A percentile compares a stretch with the other conserved stretches of the same genome.
phyloP scores from a whole-genome alignment of 2,888 invertebrate species.

The Agrotis puta region DNA sequence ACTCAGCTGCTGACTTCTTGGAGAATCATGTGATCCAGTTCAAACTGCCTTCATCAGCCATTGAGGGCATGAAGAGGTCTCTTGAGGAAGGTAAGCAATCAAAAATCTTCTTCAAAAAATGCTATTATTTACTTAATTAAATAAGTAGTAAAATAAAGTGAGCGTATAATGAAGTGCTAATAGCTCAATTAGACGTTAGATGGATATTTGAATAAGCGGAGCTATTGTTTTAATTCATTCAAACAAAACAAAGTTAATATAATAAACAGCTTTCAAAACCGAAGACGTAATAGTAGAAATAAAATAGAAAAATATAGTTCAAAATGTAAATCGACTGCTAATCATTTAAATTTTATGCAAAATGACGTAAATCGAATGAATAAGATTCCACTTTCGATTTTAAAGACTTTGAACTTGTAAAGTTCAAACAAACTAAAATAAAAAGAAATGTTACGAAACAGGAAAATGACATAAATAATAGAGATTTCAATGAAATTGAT shows the following conservation, averaged over 20 bases:
- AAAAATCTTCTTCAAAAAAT: background rate
- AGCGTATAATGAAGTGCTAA: conserved; percentile 31
- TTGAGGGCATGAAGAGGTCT: conserved; percentile 94
- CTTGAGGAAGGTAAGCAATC: conserved; percentile 94
- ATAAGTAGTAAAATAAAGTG: conserved; percentile 25
- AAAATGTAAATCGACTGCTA: conserved; percentile 26
- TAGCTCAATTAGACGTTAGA: conserved; percentile 39
- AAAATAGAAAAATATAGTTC: background rate
- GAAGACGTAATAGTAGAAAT: background rate
- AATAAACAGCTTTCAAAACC: conserved; percentile 13
- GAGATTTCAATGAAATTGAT: conserved; percentile 26
- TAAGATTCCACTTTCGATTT: conserved; percentile 30
- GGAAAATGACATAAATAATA: conserved; percentile 18
- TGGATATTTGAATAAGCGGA: conserved; percentile 21
- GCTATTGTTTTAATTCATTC: conserved; percentile 18
- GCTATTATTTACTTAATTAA: conserved; percentile 2
- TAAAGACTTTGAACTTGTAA: conserved; percentile 11
- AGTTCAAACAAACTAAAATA: background rate
- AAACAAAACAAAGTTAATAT: conserved; percentile 20
- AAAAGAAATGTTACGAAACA: conserved; percentile 3
- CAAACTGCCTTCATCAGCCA: conserved; percentile 93
- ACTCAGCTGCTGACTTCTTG: conserved; percentile 94
- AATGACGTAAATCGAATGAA: conserved; percentile 7
- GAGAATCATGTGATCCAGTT: conserved; percentile 96
- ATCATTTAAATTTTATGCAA: conserved; percentile 21